phyloP scores from a whole-genome alignment of 2,113 vertebrate species.

The Nerophis ophidion region DNA sequence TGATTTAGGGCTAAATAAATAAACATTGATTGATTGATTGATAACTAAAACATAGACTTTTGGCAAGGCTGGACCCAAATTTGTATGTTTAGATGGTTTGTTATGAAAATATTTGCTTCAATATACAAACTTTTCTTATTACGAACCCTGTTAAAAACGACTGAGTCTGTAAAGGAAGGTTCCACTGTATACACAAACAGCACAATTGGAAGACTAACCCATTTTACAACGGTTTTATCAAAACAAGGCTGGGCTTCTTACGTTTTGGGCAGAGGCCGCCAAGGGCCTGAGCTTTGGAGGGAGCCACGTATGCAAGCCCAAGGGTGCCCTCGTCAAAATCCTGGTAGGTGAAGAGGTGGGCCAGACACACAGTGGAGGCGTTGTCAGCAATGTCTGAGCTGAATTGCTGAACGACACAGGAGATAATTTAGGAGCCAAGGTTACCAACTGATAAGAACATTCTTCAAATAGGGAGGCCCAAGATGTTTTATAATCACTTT shows the following conservation, averaged over 20 bases:
- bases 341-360: conserved; percentile 97
- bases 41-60: too few species aligned
- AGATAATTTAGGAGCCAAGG: background rate
- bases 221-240: background rate
- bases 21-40: too few species aligned
- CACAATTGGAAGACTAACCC: background rate
- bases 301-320: conserved; percentile 93
- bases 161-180: too few species aligned
- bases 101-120: too few species aligned
- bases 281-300: conserved; percentile 80
- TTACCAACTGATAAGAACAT: background rate
- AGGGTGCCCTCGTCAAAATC: conserved; percentile 96
- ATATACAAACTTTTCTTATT: too few species aligned
- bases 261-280: conserved; percentile 94
- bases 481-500: too few species aligned
- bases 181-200: background rate
- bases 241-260: conserved; percentile 51
- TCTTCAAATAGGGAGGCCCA: too few species aligned
- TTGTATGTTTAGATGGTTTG: too few species aligned
- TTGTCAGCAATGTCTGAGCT: conserved; percentile 91
- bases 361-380: conserved; percentile 88
- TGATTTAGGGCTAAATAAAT: too few species aligned
- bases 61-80: too few species aligned
- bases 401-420: conserved; percentile 81
- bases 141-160: too few species aligned